phyloP scores from a whole-genome alignment of 2,797 vertebrate species.

The Phrynocephalus guinanensis region DNA sequence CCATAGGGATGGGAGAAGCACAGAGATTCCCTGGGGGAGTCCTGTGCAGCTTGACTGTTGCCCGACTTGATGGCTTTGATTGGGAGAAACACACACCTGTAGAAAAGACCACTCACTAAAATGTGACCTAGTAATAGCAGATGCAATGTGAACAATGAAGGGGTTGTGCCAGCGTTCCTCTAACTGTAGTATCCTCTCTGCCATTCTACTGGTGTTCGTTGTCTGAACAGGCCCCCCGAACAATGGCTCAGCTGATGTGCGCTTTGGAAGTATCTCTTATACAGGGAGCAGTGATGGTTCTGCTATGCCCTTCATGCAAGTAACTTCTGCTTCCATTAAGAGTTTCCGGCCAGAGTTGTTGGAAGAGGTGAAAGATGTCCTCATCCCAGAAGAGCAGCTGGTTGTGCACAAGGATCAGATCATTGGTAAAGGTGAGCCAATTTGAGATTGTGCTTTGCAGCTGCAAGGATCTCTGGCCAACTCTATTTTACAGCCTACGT shows the following conservation, averaged over 20 bases:
- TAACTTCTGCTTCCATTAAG: constrained; percentile 85
- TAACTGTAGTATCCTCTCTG: neutral
- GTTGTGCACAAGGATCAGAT: constrained; percentile 87
- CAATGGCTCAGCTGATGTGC: constrained; percentile 55
- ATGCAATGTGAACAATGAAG: neutral
- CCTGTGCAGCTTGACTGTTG: neutral
- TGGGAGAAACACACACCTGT: neutral
- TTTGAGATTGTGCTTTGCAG: neutral
- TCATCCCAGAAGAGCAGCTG: constrained; percentile 89
- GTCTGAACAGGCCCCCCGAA: constrained; percentile 62
- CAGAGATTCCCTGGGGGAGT: too few species aligned
- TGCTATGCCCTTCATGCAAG: constrained; percentile 83
- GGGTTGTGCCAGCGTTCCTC: neutral
- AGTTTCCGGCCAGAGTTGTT: constrained; percentile 86
- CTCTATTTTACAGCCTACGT: neutral
- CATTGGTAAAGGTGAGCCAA: constrained; percentile 91
- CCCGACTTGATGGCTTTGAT: neutral
- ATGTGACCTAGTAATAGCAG: too few species aligned
- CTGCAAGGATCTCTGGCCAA: neutral
- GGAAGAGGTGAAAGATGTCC: constrained; percentile 94
- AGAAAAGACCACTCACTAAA: neutral
- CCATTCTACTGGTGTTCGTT: neutral
- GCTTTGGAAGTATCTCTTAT: constrained; percentile 70
- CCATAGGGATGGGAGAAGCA: too few species aligned
- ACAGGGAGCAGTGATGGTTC: constrained; percentile 74